Conservation (phyloP, 2,797 vertebrate species). For the Australoheros facetus region DNA sequence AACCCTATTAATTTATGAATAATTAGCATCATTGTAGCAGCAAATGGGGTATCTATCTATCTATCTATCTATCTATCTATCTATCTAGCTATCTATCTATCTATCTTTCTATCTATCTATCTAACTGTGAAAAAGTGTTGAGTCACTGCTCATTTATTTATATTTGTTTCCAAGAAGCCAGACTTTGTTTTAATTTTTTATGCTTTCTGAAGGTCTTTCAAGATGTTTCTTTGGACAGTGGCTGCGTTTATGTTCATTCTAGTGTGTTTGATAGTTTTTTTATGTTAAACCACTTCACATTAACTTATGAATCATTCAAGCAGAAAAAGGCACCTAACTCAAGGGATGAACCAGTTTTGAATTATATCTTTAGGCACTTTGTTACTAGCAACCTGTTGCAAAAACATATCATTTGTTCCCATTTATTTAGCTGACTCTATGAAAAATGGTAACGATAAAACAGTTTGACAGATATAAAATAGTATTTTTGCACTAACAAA, state of each 20-base stretch:
- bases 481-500: not conserved
- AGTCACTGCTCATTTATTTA: no score
- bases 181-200: no score
- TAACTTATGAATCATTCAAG: not conserved
- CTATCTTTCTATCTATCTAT: conserved; percentile 11
- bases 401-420: not conserved
- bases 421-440: not conserved
- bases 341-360: not conserved
- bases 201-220: no score
- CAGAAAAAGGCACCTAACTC: not conserved
- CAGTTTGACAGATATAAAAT: not conserved
- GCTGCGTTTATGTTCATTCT: not conserved
- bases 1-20: conserved; percentile 73
- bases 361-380: not conserved
- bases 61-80: conserved; percentile 16
- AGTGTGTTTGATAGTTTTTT: not conserved
- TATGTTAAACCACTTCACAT: not conserved
- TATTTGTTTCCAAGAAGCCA: no score
- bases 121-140: no score
- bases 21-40: conserved; percentile 67
- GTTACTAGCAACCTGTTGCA: not conserved
- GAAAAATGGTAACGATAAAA: not conserved
- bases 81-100: conserved; percentile 5
- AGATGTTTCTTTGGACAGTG: not conserved
- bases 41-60: not conserved